Evolutionary conservation across 2,113 vertebrate genomes (phyloP).

Genomic region (Sigmodon hispidus): DNA sequence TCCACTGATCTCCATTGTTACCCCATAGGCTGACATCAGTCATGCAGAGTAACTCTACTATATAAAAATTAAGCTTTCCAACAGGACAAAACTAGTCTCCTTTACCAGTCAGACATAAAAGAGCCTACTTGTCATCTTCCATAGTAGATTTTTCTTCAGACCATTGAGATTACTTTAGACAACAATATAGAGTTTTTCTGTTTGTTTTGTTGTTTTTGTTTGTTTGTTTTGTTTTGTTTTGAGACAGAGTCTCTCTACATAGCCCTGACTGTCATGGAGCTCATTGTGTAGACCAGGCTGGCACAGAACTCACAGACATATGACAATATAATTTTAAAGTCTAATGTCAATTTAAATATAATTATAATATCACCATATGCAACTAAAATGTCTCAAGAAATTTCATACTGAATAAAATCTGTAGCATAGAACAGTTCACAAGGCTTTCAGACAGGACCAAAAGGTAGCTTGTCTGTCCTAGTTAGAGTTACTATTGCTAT

Average conservation of each 20-base stretch:
- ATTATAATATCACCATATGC: background rate
- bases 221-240: background rate
- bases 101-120: background rate
- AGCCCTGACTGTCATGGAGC: background rate
- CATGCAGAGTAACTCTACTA: background rate
- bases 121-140: background rate
- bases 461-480: background rate
- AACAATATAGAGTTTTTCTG: background rate
- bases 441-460: background rate
- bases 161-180: background rate
- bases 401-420: constrained; percentile 3
- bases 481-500: background rate
- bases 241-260: background rate
- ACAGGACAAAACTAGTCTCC: background rate
- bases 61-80: background rate
- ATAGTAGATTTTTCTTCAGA: background rate
- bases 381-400: background rate
- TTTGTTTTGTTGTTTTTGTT: background rate
- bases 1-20: background rate
- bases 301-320: background rate
- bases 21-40: background rate
- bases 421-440: background rate
- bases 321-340: background rate
- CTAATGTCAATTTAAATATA: background rate
- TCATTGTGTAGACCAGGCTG: background rate